Conservation (phyloP, 2,797 vertebrate species). For the Micrastur ruficollis region DNA sequence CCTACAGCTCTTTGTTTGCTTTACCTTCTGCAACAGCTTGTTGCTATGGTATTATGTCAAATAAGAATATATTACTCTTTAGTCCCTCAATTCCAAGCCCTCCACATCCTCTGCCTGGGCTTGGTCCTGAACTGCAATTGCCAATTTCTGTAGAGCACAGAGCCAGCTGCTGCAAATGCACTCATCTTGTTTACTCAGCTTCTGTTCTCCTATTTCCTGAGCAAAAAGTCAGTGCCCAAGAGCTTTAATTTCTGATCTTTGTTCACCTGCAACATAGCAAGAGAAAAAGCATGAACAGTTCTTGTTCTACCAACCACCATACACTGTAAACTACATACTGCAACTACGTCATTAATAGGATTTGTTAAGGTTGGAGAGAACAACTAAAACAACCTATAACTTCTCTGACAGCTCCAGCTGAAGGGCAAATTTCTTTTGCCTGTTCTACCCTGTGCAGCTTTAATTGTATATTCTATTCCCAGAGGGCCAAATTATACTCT, state of each 20-base stretch:
- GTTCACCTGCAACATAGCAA: neutral
- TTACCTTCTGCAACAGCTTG: neutral
- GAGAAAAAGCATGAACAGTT: neutral
- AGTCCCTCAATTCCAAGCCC: neutral
- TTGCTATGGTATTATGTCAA: neutral
- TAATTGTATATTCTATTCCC: neutral
- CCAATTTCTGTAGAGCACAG: neutral
- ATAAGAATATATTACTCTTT: neutral
- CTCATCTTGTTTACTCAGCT: neutral
- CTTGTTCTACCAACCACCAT: neutral
- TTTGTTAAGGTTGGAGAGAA: constrained; percentile 11
- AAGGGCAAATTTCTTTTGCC: constrained; percentile 20
- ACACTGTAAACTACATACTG: neutral
- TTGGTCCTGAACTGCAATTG: neutral
- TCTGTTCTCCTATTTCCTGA: neutral
- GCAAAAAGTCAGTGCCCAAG: neutral
- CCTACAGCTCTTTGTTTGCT: neutral
- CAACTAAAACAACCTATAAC: neutral
- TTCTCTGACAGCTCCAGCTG: constrained; percentile 18
- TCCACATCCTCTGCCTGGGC: neutral
- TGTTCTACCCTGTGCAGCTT: neutral
- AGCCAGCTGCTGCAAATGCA: neutral
- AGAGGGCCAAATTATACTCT: constrained; percentile 19
- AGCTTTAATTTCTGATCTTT: neutral
- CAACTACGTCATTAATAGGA: neutral